Base-by-base conservation (phyloP, 1,140 invertebrate species). In the Aphelinus atriplicis region DNA sequence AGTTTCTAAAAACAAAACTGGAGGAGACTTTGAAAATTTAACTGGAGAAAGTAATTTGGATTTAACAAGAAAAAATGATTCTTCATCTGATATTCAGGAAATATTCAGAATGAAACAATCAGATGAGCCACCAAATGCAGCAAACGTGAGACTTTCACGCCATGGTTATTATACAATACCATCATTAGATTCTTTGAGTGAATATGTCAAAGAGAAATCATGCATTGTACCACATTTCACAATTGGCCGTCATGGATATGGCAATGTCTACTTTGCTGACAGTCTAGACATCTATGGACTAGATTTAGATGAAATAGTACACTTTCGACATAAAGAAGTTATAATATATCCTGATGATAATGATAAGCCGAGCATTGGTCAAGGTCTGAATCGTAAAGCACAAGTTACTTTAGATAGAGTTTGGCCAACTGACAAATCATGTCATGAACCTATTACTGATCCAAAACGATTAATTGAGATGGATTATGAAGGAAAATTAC, bases 391-490 rank as follows among this genome's bases (percentile, higher is more conserved):
- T 88, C 90, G 95, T 45, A 92, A 92, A 53, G 98, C 98, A 3
- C 94, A 98, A 85, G 94, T 97, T 1, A 98, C 96, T 0, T 85
- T 99, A 53, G 96, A 99, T 84, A 90, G 95, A 79, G 96, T 99
- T 2, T 99, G 96, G 95, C 98, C 98, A 0, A 88, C 92, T 26
- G 95, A 98, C 85, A 98, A 97, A 88, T 92, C 92, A 1, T 92
- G 92, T 47, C 92, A 93, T 43, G 89, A 92, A 71, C 91, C 93
- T 1, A 95, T 99, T 46, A 96, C 93, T 65, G 94, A 96, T 84
- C 91, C 94, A 0, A 90, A 94, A 45, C 91, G 94, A 78, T 84
- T 99, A 1, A 84, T 90, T 4, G 90, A 91, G 56, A 94, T 98
- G 91, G 93, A 96, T 81, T 99, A 97, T 88, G 92, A 96, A 81